These are phyloP conservation scores for Forbesichthys agassizii DNA, from an alignment of 2,113 vertebrate genomes.

Conservation along the genomic window DNA sequence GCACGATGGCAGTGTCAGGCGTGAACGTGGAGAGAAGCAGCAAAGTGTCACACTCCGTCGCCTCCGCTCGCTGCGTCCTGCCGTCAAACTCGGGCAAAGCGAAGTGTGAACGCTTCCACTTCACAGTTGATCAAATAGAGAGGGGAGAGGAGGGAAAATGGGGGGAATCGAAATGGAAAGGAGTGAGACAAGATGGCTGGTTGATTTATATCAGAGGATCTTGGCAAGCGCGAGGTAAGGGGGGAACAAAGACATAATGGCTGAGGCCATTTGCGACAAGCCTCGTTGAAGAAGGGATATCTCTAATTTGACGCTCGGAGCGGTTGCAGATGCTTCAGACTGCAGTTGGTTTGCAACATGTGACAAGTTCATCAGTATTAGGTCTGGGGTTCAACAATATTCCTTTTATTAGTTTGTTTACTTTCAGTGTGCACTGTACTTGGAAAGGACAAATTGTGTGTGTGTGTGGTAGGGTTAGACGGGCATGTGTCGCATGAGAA, in stretches of 20 bases:
- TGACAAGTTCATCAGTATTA: slow-evolving; percentile 16
- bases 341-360: background rate
- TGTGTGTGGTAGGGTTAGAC: background rate
- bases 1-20: slow-evolving; percentile 8
- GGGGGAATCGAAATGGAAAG: slow-evolving; percentile 6
- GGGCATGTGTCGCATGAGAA: slow-evolving; percentile 34
- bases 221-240: slow-evolving; percentile 1
- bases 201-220: slow-evolving; percentile 16
- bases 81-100: slow-evolving; percentile 26
- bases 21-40: slow-evolving; percentile 24
- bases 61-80: slow-evolving; percentile 16
- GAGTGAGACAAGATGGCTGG: slow-evolving; percentile 4
- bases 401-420: slow-evolving; percentile 1
- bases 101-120: slow-evolving; percentile 36
- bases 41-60: slow-evolving; percentile 9
- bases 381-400: background rate
- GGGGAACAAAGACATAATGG: slow-evolving; percentile 3
- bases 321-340: background rate
- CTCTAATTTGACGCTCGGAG: slow-evolving; percentile 10
- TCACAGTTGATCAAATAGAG: slow-evolving; percentile 29
- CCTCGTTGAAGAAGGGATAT: slow-evolving; percentile 8
- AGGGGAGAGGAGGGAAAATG: slow-evolving; percentile 7
- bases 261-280: slow-evolving; percentile 3
- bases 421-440: background rate
- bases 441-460: slow-evolving; percentile 30